Base-by-base conservation (phyloP, 2,113 vertebrate genomes). In the Ctenomys sociabilis region DNA sequence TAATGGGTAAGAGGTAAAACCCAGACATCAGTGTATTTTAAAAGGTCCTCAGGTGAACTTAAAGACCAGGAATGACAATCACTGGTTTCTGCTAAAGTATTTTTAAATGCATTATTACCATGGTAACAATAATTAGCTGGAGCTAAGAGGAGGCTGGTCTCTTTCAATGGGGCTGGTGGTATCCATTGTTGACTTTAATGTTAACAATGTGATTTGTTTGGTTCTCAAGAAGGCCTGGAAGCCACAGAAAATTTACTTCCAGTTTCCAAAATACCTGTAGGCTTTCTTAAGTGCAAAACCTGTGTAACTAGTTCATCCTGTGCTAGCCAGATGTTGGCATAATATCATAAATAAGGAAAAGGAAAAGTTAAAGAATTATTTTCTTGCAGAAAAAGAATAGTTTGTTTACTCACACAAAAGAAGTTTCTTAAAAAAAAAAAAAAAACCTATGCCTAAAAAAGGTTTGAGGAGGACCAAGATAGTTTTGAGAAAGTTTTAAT, bases 11-110 rank as follows among this genome's bases (percentile, higher is more conserved):
- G 26, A 35, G 3, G 45, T 86, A 83, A 64, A n/a, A 21, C 5
- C 90, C 52, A 84, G 64, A 61, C 9, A 84, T 70, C 32, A 93
- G 64, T 59, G 30, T 81, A 93, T 90, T 96, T 97, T 95, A 81
- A 66, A 95, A 94, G 70, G 45, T 80, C 84, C 70, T 97, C 35
- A 1, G 82, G 64, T 96, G 89, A 95, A 88, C 92, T 94, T 92
- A 72, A 92, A 92, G 59, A 70, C 49, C 16, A 84, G 28, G 9
- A 24, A 28, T 72, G 59, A 95, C 28, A 78, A 87, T 92, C 30
- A 70, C 66, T 90, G 43, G 81, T 73, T 92, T 97, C 83, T 91
- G 87, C 24, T 78, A 32, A 90, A 86, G 37, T 86, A 82, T 93
- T 97, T 97, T 90, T 63, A 93, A 95, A 72, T 45, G 16, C 59